Base-by-base conservation (phyloP, 2,113 vertebrate species). In the Saiga tatarica region DNA sequence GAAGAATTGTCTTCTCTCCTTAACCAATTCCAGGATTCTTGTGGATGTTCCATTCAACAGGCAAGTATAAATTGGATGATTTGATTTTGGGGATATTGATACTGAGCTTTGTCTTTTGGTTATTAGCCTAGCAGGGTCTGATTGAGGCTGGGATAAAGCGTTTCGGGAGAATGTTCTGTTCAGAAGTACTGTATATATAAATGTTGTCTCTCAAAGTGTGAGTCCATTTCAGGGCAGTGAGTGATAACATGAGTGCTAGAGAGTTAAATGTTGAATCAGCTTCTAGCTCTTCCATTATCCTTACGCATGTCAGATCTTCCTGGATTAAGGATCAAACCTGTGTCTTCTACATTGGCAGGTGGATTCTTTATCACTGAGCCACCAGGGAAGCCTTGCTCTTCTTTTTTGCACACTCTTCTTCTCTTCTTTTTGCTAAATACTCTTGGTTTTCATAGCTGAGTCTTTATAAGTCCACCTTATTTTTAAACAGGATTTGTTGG, bases 1-100 rank as follows among this genome's bases (percentile, higher is more conserved):
- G 99, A 99, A 99, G 98, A 99, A 99, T 97, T 99, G 99, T 97
- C 99, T 99, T 91, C 99, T 99, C 85, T 99, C 99, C 96, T 99
- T 99, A 93, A 99, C 99, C 98, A 99, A 99, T 90, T 99, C 99
- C 94, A 99, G 99, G 82, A 99, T 99, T 92, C 98, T 99, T 95
- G 99, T 99, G 89, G 99, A 99, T 95, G 99, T 99, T 95, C 99
- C 99, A 12, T 99, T 99, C 98, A 99, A 99, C 98, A 99, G 99
- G 99, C 99, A 96, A 97, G 98, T 98, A 78, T 92, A 84, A 74
- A 74, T 17, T 64, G 76, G 42, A 10, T 91, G 50, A 78, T 57
- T 17, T 96, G n/a, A 78, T n/a, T 96, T 85, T 79, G 50, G 30
- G 39, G 12, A 15, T 87, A 3, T 59, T 81, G 74, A 19, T 83